These are phyloP conservation scores for Brienomyrus longianalis DNA, from an alignment of 2,113 vertebrate genomes.

Conservation along the genomic window DNA sequence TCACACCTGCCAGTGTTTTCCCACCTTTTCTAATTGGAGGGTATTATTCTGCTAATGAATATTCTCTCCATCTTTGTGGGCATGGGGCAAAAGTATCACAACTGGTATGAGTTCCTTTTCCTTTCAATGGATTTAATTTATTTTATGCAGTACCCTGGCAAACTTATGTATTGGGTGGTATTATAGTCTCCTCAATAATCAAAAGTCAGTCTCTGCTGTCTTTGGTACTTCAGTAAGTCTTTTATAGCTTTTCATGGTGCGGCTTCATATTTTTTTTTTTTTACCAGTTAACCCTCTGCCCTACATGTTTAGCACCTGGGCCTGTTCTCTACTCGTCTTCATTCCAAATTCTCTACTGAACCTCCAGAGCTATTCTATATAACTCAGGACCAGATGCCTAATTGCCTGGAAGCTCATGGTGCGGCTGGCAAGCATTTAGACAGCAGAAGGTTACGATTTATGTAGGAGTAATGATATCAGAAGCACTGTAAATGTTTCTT, in stretches of 20 bases:
- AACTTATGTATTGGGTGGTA: not conserved
- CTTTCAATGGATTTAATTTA: not conserved
- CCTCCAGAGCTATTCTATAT: conserved; percentile 55
- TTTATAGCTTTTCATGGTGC: conserved; percentile 16
- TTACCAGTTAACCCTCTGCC: conserved; percentile 67
- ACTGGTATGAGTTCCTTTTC: conserved; percentile 40
- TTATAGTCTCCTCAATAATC: not conserved
- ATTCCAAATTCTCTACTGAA: conserved; percentile 48
- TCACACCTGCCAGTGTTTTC: conserved; percentile 54
- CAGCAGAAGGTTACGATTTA: conserved; percentile 57
- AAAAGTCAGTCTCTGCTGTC: conserved; percentile 11
- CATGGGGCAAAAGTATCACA: conserved; percentile 46
- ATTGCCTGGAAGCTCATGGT: conserved; percentile 27
- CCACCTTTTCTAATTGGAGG: conserved; percentile 61
- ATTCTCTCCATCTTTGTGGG: conserved; percentile 42
- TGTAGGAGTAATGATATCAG: conserved; percentile 75
- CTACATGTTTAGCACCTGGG: conserved; percentile 70
- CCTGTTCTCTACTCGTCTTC: conserved; percentile 63
- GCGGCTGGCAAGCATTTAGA: conserved; percentile 61
- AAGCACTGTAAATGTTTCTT: conserved; percentile 66
- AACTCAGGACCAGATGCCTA: conserved; percentile 53
- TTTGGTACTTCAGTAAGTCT: conserved; percentile 20
- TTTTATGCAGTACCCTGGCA: not conserved
- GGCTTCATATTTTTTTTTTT: not conserved
- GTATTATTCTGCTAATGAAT: conserved; percentile 59